Evolutionary conservation across 2,797 vertebrate genomes (phyloP).

Genomic region (Chaetodon trifasciatus): DNA sequence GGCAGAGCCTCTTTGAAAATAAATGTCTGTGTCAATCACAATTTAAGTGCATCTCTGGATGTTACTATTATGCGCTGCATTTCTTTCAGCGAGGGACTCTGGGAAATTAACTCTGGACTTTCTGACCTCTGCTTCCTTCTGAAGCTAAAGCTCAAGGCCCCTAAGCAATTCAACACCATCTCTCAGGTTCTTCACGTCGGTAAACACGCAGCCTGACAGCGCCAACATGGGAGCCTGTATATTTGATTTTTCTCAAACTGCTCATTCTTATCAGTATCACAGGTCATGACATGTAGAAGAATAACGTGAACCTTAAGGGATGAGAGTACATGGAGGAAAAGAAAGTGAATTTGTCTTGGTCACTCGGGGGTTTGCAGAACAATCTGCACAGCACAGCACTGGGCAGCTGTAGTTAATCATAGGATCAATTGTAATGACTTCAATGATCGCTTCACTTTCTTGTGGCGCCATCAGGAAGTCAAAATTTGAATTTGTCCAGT

Average conservation of each 20-base stretch:
- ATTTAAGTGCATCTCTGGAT: background rate
- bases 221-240: background rate
- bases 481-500: no score
- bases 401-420: background rate
- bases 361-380: background rate
- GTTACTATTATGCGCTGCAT: background rate
- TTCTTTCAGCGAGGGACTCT: background rate
- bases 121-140: constrained; percentile 28
- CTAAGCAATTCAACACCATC: constrained; percentile 24
- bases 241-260: background rate
- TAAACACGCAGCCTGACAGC: constrained; percentile 17
- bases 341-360: background rate
- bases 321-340: background rate
- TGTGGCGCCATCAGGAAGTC: no score
- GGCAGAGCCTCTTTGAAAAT: background rate
- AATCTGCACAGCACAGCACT: background rate
- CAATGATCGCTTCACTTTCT: no score
- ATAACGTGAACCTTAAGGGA: background rate
- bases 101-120: background rate
- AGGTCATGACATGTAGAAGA: background rate
- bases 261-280: background rate
- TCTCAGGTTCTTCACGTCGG: constrained; percentile 29
- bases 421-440: no score
- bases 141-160: constrained; percentile 28
- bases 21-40: background rate